Evolutionary conservation across 2,113 vertebrate species (phyloP).

Genomic region (Carassius auratus): DNA sequence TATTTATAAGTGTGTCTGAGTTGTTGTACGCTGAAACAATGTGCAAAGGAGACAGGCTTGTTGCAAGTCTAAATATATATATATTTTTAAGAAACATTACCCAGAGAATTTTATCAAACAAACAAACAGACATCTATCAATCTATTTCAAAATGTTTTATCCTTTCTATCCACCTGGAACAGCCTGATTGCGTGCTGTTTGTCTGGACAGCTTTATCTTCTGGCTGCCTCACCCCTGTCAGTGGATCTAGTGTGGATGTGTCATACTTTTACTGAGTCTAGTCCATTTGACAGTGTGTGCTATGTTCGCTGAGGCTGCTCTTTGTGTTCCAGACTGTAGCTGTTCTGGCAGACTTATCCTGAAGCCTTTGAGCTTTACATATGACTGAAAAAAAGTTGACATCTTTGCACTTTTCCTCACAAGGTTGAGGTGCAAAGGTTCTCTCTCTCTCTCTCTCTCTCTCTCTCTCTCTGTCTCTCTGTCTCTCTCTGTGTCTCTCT

Average conservation of each 20-base stretch:
- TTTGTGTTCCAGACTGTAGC: constrained; percentile 46
- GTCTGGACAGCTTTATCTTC: not conserved
- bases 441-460: not conserved
- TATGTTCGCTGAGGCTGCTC: constrained; percentile 50
- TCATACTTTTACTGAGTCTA: constrained; percentile 54
- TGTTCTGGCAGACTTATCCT: constrained; percentile 50
- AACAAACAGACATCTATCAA: not conserved
- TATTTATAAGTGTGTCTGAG: no score
- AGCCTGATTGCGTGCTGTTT: constrained; percentile 2
- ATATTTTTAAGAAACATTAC: not conserved
- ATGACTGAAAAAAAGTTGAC: constrained; percentile 50
- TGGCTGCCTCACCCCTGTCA: constrained; percentile 20
- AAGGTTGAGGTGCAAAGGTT: not conserved
- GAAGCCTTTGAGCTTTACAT: constrained; percentile 41
- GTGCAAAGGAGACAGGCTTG: not conserved
- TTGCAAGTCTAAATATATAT: not conserved
- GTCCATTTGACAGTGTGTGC: constrained; percentile 53
- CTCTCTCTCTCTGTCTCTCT: no score
- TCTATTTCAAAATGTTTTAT: constrained; percentile 5
- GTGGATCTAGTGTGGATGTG: constrained; percentile 26
- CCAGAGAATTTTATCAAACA: not conserved
- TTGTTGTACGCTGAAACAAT: not conserved
- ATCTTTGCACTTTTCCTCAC: constrained; percentile 52
- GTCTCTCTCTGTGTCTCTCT: no score
- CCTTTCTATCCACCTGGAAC: constrained; percentile 1